Base-by-base conservation (phyloP, 2,113 vertebrate species). In the Otis tarda region DNA sequence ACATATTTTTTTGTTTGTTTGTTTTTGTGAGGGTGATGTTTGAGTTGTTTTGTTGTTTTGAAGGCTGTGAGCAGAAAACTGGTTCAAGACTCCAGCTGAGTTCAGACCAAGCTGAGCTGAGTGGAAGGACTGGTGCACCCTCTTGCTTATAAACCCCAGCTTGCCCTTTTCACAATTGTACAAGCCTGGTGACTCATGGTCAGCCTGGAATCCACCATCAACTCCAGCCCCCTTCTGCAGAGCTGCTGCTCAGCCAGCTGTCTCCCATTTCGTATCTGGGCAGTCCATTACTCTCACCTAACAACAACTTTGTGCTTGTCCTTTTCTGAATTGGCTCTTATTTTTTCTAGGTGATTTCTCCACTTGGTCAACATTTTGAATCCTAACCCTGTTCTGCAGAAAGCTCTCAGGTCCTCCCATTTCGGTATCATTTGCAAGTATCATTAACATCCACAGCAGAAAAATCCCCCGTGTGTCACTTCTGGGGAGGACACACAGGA, bases 1-100 rank as follows among this genome's bases (percentile, higher is more conserved):
- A 12, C 4, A 4, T 33, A 50, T 28, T 68, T 79, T 75, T 63
- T 83, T 37, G 37, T 37, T 37, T 37, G 37, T 37, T 37, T 37
- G 37, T 47, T 56, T 84, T 30, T 55, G 41, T 5, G 41, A 5
- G 41, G 41, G 41, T 43, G 41, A 43, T 43, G 41, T 74, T 63
- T 63, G 55, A 81, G 30, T 84, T 77, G 45, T 67, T 87, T 79
- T 90, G 60, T 77, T 91, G 84, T 12, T 93, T 37, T 75, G 43
- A 93, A 87, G 61, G 61, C 78, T 85, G 37, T 23, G 65, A 78
- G 43, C 25, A 78, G 65, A 82, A 91, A 94, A 95, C 56, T 85
- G 82, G 74, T 78, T 87, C 74, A 91, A 84, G 84, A 39, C 85
- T 87, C 75, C 85, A 90, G 75, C 85, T 73, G 88, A 76, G 82